Percentiles rank a stretch among this genome's conserved stretches.
phyloP scores from a whole-genome alignment of 2,888 invertebrate species.

The Nephrotoma guestfalica region DNA sequence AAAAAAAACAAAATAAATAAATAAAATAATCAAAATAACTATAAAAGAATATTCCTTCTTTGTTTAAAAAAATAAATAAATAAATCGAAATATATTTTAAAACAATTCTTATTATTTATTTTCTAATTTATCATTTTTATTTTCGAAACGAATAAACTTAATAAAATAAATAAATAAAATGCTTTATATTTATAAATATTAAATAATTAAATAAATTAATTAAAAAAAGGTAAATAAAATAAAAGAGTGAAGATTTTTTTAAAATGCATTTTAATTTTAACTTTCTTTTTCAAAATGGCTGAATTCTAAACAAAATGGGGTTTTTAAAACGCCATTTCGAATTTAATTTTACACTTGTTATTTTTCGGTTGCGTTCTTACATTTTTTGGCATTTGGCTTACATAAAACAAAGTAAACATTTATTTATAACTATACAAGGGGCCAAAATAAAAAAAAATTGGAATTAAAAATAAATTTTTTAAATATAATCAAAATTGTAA shows the following conservation, averaged over 20 bases:
- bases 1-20: neutral
- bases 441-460: neutral
- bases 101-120: slow-evolving; percentile 3
- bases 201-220: neutral
- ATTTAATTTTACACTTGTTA: neutral
- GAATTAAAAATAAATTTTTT: neutral
- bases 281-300: neutral
- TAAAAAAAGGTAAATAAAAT: neutral
- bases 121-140: neutral
- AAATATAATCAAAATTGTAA: neutral
- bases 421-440: neutral
- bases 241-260: neutral
- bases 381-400: neutral
- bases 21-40: neutral
- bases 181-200: neutral
- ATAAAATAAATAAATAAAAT: neutral
- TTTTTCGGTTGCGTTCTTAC: neutral
- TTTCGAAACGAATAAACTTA: neutral
- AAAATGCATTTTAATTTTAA: neutral
- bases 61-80: neutral
- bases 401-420: neutral
- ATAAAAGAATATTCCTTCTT: neutral
- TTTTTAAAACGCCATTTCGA: neutral
- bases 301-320: neutral
- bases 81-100: neutral